These are phyloP conservation scores for Tethya wilhelma DNA, from an alignment of 37 sponge, comb jelly and placozoan species.

Conservation along the genomic window DNA sequence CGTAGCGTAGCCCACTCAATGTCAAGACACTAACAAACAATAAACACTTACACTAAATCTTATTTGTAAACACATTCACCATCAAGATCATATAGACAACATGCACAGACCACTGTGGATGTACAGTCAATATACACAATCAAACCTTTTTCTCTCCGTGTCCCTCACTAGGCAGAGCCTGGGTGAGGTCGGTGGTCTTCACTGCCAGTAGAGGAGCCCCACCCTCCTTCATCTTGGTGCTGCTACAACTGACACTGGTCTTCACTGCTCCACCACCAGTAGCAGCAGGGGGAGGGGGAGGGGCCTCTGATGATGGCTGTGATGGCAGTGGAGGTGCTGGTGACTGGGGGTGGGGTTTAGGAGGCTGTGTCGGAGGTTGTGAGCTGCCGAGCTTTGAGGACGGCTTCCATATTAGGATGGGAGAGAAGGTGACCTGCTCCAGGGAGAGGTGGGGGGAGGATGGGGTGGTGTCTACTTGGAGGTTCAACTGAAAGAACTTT, in stretches of 20 bases:
- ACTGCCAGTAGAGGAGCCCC: neutral
- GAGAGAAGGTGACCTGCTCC: slow-evolving; percentile 27
- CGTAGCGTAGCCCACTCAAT: too few relatives aligned
- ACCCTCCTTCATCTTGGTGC: neutral
- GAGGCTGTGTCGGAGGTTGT: neutral
- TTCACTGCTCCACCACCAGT: neutral
- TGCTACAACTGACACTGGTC: too few relatives aligned
- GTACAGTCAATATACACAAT: too few relatives aligned
- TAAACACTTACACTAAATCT: too few relatives aligned
- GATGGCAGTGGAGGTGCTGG: neutral
- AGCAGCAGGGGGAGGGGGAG: neutral
- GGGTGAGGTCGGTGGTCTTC: slow-evolving; percentile 17
- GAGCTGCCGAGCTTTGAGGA: too few relatives aligned
- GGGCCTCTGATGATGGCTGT: neutral
- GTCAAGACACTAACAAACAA: too few relatives aligned
- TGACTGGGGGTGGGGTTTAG: neutral
- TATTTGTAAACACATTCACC: too few relatives aligned
- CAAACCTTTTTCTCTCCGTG: too few relatives aligned
- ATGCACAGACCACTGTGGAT: too few relatives aligned
- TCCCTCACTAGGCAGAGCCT: slow-evolving; percentile 16
- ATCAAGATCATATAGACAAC: neutral
- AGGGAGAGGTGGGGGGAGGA: neutral
- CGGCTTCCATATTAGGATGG: slow-evolving; percentile 62
- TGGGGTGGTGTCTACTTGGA: too few relatives aligned
- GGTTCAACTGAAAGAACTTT: too few relatives aligned